Base-by-base conservation (phyloP, 1,140 invertebrate species). In the Aphis craccivora region DNA sequence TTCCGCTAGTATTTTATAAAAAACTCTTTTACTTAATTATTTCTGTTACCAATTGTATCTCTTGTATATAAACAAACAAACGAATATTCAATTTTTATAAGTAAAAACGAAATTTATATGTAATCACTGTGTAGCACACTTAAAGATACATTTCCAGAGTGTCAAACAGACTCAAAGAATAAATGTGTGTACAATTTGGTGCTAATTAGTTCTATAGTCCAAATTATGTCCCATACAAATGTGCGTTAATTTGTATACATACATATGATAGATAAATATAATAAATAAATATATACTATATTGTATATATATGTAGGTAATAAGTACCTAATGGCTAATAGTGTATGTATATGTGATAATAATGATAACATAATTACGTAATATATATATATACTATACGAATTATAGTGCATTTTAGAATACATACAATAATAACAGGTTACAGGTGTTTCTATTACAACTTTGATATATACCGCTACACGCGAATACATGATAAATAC, bases 391-490 rank as follows among this genome's bases (percentile, higher is more conserved):
- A 40, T 40, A 30, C 40, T 40, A 40, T 45, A 55, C 11, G 88
- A 89, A 89, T 89, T 55, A 55, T 89, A 89, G 55, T 89, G 48
- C 55, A 55, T 76, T 55, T 53, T 53, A 35, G 2, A 25, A 53
- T 35, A 20, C 30, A 53, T 53, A 53, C 7, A n/a, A 55, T 89
- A 55, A 89, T 89, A 89, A 89, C 23, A 89, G 35, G 53, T 89
- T 55, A 89, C 48, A 89, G 35, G 37, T 55, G 48, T 55, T 89
- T 89, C 35, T 55, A 55, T 89, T 23, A 55, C 35, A 14, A 22
- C 51, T 89, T 89, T 89, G 88, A 89, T 55, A 55, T 89, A 25
- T 25, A 55, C 88, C 88, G 88, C 88, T 6, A 40, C 22, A 23
- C 35, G 35, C 53, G 53, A 89, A 55, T 14, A 55, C 22, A 35